Conservation (phyloP, 2,888 invertebrate species). For the Parelbella ahira region DNA sequence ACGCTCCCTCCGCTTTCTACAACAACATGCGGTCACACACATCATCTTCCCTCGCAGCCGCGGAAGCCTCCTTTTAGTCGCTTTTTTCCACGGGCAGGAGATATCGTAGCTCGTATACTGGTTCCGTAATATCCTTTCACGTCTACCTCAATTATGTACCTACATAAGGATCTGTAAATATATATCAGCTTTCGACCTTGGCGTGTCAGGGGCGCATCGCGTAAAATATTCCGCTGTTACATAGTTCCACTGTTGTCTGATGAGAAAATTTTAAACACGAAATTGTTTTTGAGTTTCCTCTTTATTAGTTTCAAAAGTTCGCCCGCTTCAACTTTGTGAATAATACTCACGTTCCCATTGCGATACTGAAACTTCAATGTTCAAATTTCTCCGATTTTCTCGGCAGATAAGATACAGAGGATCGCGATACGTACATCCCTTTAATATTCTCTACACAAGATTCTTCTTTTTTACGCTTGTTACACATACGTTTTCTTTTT, state of each 20-base stretch:
- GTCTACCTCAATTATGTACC: too few relatives aligned
- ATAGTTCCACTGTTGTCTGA: slow-evolving; percentile 28
- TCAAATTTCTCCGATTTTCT: slow-evolving; percentile 28
- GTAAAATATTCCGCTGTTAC: slow-evolving; percentile 18
- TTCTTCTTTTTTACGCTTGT: not conserved
- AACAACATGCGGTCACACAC: too few relatives aligned
- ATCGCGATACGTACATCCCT: not conserved
- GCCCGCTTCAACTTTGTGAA: slow-evolving; percentile 30
- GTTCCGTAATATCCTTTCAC: too few relatives aligned
- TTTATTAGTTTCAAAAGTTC: slow-evolving; percentile 34
- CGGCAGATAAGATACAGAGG: not conserved
- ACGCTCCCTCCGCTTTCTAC: too few relatives aligned
- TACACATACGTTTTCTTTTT: too few relatives aligned
- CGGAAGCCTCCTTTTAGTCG: too few relatives aligned
- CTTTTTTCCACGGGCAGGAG: too few relatives aligned
- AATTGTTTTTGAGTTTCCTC: slow-evolving; percentile 37
- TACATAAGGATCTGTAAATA: too few relatives aligned
- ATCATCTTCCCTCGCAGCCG: too few relatives aligned
- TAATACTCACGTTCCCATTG: slow-evolving; percentile 31
- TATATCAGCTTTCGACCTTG: too few relatives aligned
- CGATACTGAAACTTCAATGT: slow-evolving; percentile 32
- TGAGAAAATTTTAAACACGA: slow-evolving; percentile 30
- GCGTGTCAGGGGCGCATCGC: slow-evolving; percentile 8
- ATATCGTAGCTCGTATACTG: too few relatives aligned
- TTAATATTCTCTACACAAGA: too few relatives aligned